Conservation (phyloP, 23 tunicate species). For the Aplidium turbinatum region DNA sequence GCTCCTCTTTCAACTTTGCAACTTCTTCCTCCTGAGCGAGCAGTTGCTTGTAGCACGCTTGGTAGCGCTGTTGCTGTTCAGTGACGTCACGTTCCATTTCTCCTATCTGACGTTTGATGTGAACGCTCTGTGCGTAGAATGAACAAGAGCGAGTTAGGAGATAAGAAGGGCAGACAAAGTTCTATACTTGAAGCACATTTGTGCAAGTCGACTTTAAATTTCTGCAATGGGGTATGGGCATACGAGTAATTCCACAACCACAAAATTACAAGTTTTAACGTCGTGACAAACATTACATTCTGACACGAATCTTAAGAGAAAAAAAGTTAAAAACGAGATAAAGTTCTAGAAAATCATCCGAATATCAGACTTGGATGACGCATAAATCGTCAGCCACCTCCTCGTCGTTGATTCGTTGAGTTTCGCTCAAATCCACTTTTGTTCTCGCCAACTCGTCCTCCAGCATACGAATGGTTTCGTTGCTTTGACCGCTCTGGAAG, state of each 20-base stretch:
- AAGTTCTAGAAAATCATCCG: too few relatives aligned
- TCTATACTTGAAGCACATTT: too few relatives aligned
- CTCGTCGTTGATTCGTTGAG: conserved; percentile 62
- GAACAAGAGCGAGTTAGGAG: neutral
- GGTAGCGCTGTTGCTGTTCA: conserved; percentile 67
- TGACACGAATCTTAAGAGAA: too few relatives aligned
- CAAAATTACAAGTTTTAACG: too few relatives aligned
- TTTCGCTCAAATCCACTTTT: conserved; percentile 77
- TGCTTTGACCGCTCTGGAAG: conserved; percentile 58
- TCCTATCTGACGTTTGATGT: conserved; percentile 36
- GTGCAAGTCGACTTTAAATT: too few relatives aligned
- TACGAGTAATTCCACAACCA: too few relatives aligned
- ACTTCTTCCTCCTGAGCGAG: conserved; percentile 58
- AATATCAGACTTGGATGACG: too few relatives aligned
- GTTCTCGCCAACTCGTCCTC: conserved; percentile 87
- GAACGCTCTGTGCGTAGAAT: neutral
- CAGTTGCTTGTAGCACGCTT: conserved; percentile 77
- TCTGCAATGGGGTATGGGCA: too few relatives aligned
- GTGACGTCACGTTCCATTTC: conserved; percentile 53
- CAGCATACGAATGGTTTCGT: conserved; percentile 72
- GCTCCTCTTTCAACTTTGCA: conserved; percentile 62
- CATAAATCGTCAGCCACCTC: too few relatives aligned
- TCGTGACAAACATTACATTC: too few relatives aligned
- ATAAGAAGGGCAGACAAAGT: neutral
- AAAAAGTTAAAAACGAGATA: too few relatives aligned